phyloP scores from a whole-genome alignment of 2,113 vertebrate species.

The Hassar affinis region DNA sequence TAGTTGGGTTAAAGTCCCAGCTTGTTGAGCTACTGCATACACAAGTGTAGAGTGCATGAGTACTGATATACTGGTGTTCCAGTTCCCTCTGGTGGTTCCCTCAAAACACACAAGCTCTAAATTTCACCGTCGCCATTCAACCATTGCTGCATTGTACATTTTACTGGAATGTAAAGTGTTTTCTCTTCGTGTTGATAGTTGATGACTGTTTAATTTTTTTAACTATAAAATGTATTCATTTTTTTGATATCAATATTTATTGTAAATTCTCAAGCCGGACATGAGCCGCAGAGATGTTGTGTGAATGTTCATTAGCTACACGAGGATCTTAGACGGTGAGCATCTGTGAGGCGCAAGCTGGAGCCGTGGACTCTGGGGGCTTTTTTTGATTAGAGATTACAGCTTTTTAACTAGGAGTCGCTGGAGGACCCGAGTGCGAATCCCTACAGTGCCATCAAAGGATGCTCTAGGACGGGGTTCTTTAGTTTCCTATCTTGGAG shows the following conservation, averaged over 20 bases:
- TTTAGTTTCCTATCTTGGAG: background rate
- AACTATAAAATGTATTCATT: slow-evolving; percentile 53
- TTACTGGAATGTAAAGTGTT: slow-evolving; percentile 79
- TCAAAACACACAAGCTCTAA: slow-evolving; percentile 57
- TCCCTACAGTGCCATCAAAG: background rate
- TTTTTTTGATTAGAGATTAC: slow-evolving; percentile 3
- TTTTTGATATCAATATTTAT: slow-evolving; percentile 74
- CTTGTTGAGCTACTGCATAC: slow-evolving; percentile 55
- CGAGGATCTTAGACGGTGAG: slow-evolving; percentile 12
- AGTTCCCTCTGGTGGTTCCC: slow-evolving; percentile 37
- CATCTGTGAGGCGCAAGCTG: slow-evolving; percentile 5
- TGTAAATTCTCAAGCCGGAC: slow-evolving; percentile 62
- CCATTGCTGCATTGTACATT: slow-evolving; percentile 74
- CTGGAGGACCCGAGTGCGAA: background rate
- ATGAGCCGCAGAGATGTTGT: slow-evolving; percentile 33
- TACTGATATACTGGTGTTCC: slow-evolving; percentile 37
- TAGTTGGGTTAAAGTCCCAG: slow-evolving; percentile 47
- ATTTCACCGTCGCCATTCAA: slow-evolving; percentile 69
- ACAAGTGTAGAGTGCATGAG: slow-evolving; percentile 49
- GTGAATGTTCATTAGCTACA: slow-evolving; percentile 53
- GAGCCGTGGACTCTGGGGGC: background rate
- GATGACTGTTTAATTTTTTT: slow-evolving; percentile 56
- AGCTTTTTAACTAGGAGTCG: background rate
- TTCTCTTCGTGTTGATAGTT: slow-evolving; percentile 69
- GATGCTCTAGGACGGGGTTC: background rate